Evolutionary conservation across 1,140 invertebrate genomes (phyloP).

Genomic region (Zaprionus tsacasi): DNA sequence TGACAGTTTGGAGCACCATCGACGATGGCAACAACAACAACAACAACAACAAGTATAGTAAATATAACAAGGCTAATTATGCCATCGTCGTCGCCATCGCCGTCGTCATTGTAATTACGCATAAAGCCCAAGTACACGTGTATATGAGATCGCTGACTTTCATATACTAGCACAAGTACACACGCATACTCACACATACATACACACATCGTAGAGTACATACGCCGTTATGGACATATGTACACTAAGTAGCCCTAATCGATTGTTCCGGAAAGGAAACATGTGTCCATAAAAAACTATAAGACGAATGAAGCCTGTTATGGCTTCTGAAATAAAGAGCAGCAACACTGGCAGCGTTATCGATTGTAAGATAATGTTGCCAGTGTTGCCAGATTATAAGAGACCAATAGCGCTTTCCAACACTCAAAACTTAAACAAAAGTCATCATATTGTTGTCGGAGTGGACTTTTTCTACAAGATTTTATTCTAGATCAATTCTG

Average conservation of each 20-base stretch:
- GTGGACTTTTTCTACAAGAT: too few relatives aligned
- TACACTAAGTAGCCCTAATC: slow-evolving; percentile 5
- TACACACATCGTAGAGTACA: background rate
- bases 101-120: slow-evolving; percentile 65
- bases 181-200: background rate
- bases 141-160: slow-evolving; percentile 48
- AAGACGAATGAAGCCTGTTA: background rate
- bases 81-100: slow-evolving; percentile 49
- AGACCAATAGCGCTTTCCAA: too few relatives aligned
- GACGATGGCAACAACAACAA: slow-evolving; percentile 25
- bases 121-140: slow-evolving; percentile 65
- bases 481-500: too few relatives aligned
- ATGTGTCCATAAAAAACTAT: background rate
- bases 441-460: too few relatives aligned
- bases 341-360: background rate
- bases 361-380: background rate
- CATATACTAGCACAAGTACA: background rate
- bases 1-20: slow-evolving; percentile 44
- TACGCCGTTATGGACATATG: slow-evolving; percentile 12
- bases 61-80: slow-evolving; percentile 66
- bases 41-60: slow-evolving; percentile 30
- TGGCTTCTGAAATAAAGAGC: background rate
- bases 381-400: background rate
- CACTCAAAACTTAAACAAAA: too few relatives aligned
- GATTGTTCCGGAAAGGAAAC: slow-evolving; percentile 6